phyloP scores from a whole-genome alignment of 2,113 vertebrate genomes.

The Sphyrna mokarran region DNA sequence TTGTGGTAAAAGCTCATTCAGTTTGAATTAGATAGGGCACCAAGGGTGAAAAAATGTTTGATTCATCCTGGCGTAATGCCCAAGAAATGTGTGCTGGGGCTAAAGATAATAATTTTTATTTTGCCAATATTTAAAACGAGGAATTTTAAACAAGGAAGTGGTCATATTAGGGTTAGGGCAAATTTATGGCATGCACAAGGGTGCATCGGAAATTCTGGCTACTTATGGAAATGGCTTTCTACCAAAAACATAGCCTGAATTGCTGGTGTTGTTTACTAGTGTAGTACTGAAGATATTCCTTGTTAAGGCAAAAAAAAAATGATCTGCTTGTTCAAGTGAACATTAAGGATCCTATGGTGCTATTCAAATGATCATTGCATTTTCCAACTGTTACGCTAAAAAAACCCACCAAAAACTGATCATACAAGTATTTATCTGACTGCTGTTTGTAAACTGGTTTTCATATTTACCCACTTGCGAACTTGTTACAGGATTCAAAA shows the following conservation, averaged over 20 bases:
- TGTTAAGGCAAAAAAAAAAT: background rate
- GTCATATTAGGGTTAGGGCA: background rate
- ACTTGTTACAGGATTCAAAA: background rate
- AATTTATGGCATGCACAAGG: background rate
- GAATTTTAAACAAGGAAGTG: background rate
- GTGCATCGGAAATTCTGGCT: background rate
- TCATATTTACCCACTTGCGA: background rate
- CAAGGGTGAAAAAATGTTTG: background rate
- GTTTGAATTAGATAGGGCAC: background rate
- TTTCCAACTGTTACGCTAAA: background rate
- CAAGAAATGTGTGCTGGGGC: background rate
- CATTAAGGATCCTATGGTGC: background rate
- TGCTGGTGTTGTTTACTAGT: background rate
- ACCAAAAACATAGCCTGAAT: background rate
- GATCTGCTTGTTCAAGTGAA: background rate
- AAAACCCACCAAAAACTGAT: background rate
- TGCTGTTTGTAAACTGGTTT: background rate
- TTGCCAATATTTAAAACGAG: background rate
- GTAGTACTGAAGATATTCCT: background rate
- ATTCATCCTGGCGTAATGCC: background rate
- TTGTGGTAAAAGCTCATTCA: background rate
- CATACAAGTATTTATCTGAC: background rate
- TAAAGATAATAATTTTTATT: background rate
- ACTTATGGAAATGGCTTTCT: background rate
- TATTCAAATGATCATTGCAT: background rate